Evolutionary conservation across 2,113 vertebrate genomes (phyloP), one percentile per base, ranked within the genome.

Genomic region (Thalassarche chlororhynchos): DNA sequence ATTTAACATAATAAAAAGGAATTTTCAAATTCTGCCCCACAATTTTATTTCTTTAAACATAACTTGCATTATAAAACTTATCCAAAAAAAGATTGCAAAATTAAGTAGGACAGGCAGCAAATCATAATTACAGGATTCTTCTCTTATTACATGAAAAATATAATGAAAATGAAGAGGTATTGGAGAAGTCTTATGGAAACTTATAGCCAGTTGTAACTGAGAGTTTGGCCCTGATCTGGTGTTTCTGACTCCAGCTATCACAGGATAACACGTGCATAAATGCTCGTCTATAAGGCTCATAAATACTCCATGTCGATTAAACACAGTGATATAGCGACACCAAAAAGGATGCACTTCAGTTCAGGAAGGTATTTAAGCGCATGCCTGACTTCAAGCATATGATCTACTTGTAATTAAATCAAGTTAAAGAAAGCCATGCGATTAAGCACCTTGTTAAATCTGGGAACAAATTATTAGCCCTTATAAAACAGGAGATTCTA

Each of bases 371-470:
- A 40, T 71, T 78, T 21, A 83, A 62, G 52, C 5, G 3, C 49
- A 72, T 61, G 85, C n/a, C 47, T 58, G 51, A 84, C 79, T 96
- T 92, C 34, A 79, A 86, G 34, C 34, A 34, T 16, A 65, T 23
- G 14, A 92, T 40, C 46, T 57, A 34, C 57, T 87, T 38, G 61
- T 66, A 95, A 94, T 93, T 78, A 84, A 89, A 84, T 51, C 80
- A 89, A 84, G 84, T 60, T 76, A 51, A 84, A 86, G 76, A 84
- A 92, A 84, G 80, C 44, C 44, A 8, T 34, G 40, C 6, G 40
- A 94, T 87, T 95, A 97, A 93, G 66, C 44, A 57, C 52, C 96
- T 94, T 91, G 91, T 97, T 96, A 96, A 96, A 89, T 19, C 7
- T 65, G 49, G 69, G 47, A 95, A 95, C 84, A 97, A 95, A 91